Evolutionary conservation across 2,113 vertebrate species (phyloP), one percentile per base, ranked within the genome.

Genomic region (Xenopus borealis): DNA sequence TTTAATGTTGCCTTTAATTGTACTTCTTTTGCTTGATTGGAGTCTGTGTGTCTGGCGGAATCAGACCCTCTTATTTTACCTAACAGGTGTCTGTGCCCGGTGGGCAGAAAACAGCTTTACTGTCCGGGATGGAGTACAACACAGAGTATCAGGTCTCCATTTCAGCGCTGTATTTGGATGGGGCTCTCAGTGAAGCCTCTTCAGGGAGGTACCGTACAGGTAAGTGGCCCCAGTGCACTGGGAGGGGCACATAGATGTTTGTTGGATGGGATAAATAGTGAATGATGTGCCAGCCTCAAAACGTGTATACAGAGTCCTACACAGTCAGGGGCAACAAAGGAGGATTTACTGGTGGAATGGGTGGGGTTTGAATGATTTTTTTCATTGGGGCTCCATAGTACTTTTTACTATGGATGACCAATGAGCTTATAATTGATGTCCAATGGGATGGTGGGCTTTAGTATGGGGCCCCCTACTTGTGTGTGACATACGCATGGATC

Each of bases 101-200:
- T 6, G 83, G 85, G 0, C 87, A 89, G 64, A 86, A 83, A 1
- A 87, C 83, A 0, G 92, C 93, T 0, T 33, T 94, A 62, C 86
- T 98, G 82, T 85, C 92, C 13, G 92, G 87, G 1, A 85, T 98
- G 83, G 89, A 93, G 80, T 91, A 92, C 59, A 91, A 92, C 69
- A 88, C 86, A 0, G 95, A 96, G 66, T 96, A 96, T 66, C 93
- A 95, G 81, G 92, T 98, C 74, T 95, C 95, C 30, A 87, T 98
- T 78, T 95, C 94, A 72, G 95, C 96, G 0, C 91, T 93, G 18
- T 97, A 95, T 74, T 88, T 88, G 13, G 94, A 97, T 0, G 95
- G 95, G 12, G 92, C 94, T 74, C 92, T 88, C 79, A 98, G 95
- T 0, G 92, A 97, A 72, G 94, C 92, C 0, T 92, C 95, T 59